phyloP scores from a whole-genome alignment of 2,888 invertebrate species.

The Eupithecia inturbata region DNA sequence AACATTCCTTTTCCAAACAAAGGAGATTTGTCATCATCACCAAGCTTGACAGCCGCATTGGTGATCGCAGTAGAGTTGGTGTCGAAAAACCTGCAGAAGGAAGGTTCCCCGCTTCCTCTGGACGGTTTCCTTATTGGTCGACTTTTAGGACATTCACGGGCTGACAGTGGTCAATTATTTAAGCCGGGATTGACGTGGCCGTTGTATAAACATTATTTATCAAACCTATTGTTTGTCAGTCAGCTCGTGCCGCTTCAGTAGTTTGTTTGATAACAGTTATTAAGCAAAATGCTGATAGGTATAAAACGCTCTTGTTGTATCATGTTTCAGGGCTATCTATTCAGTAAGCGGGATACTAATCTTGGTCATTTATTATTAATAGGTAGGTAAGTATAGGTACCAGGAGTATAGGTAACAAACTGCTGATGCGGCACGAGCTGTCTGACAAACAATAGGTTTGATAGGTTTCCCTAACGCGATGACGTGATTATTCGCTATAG shows the following conservation, averaged over 20 bases:
- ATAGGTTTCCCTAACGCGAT: conserved; percentile 15
- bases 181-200: too few species aligned
- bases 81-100: too few species aligned
- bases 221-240: neutral
- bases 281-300: too few species aligned
- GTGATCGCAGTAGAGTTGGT: too few species aligned
- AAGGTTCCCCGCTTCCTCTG: too few species aligned
- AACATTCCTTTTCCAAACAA: neutral
- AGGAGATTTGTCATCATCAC: neutral
- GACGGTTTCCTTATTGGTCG: too few species aligned
- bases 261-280: neutral
- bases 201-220: too few species aligned
- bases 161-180: too few species aligned
- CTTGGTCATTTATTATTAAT: neutral
- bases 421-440: neutral
- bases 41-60: too few species aligned
- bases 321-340: neutral
- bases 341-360: neutral
- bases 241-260: neutral
- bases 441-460: neutral
- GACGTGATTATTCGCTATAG: conserved; percentile 24
- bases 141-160: too few species aligned
- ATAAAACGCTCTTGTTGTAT: neutral
- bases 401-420: neutral
- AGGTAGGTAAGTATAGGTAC: too few species aligned